Evolutionary conservation across 2,113 vertebrate genomes (phyloP).

Genomic region (Colius striatus): DNA sequence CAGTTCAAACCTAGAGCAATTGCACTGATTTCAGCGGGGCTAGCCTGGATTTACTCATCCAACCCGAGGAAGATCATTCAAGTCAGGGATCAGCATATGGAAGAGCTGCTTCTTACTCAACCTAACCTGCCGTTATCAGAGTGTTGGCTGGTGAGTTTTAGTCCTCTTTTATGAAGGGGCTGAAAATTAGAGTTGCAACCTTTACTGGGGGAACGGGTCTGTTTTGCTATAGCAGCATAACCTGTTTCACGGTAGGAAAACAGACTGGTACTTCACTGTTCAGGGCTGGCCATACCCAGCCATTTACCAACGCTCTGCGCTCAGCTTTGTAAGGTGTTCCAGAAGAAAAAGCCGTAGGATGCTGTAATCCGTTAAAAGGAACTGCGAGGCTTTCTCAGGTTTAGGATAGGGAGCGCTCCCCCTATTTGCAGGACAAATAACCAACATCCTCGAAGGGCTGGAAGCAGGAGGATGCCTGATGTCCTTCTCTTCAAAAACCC

Average conservation of each 20-base stretch:
- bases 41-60: constrained; percentile 4
- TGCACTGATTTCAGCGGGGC: neutral
- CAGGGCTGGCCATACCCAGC: neutral
- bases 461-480: neutral
- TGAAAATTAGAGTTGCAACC: neutral
- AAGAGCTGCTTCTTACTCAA: neutral
- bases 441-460: neutral
- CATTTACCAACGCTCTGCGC: fast-evolving
- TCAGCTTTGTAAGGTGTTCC: neutral
- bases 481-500: neutral
- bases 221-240: neutral
- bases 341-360: too few relatives aligned
- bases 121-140: neutral
- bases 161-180: neutral
- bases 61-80: neutral
- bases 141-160: neutral
- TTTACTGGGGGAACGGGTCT: neutral
- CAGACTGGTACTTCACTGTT: fast-evolving
- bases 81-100: neutral
- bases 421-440: neutral
- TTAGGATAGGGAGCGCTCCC: neutral
- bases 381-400: neutral
- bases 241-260: too few relatives aligned
- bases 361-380: neutral
- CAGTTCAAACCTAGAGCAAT: constrained; percentile 24